Percentiles rank a stretch among this genome's conserved stretches.
Conservation (phyloP, 2,797 vertebrate species). For the Semotilus atromaculatus region DNA sequence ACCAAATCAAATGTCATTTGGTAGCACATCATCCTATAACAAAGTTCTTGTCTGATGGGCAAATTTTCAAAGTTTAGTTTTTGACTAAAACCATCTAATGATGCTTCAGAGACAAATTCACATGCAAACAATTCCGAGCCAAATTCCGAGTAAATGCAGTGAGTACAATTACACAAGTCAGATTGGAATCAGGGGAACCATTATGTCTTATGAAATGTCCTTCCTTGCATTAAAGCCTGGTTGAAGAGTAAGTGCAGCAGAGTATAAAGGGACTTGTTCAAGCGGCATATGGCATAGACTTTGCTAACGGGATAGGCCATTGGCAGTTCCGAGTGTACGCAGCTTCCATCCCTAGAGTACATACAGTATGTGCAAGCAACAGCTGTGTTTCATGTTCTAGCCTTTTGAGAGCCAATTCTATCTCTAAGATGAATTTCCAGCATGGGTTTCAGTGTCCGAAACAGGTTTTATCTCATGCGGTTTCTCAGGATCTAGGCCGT, state of each 20-base stretch:
- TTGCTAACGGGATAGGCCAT: conserved; percentile 2
- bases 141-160: background rate
- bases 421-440: conserved; percentile 12
- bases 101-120: background rate
- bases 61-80: background rate
- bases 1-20: conserved; percentile 18
- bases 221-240: background rate
- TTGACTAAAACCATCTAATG: background rate
- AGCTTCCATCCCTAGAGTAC: background rate
- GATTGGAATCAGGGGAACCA: background rate
- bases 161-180: background rate
- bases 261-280: conserved; percentile 16
- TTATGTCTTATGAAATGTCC: background rate
- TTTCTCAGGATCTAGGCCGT: background rate
- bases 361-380: conserved; percentile 23
- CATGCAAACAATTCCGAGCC: background rate
- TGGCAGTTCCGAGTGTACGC: conserved; percentile 11
- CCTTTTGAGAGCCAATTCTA: conserved; percentile 1
- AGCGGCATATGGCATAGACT: conserved; percentile 10
- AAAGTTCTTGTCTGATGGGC: conserved; percentile 2
- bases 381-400: conserved; percentile 26
- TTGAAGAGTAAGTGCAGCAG: background rate
- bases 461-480: background rate
- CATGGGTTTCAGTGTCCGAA: background rate
- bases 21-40: conserved; percentile 3